These are phyloP conservation scores for Leguminivora glycinivorella DNA, from an alignment of 1,140 invertebrate genomes.

Conservation along the genomic window DNA sequence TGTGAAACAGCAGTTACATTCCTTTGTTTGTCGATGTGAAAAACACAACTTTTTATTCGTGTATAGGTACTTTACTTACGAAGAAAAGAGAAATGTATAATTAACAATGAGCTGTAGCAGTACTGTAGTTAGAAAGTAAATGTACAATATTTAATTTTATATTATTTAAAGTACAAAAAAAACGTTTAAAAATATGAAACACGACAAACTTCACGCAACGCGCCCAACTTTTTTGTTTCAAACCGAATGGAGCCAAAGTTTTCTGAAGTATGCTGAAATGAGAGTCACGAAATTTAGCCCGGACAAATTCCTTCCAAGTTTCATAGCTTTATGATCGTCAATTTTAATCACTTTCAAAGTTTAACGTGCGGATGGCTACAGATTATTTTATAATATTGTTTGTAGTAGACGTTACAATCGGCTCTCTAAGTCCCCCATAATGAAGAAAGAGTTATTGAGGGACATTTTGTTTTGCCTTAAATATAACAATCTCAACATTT, in stretches of 20 bases:
- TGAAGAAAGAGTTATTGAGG: not conserved
- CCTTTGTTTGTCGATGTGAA: too few relatives aligned
- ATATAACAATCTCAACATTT: too few relatives aligned
- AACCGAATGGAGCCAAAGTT: slow-evolving; percentile 15
- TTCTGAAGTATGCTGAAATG: slow-evolving; percentile 24
- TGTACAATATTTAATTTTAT: too few relatives aligned
- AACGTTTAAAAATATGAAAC: not conserved
- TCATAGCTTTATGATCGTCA: slow-evolving; percentile 24
- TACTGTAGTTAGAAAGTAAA: too few relatives aligned
- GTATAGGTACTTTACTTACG: too few relatives aligned
- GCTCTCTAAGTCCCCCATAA: not conserved
- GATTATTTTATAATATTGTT: slow-evolving; percentile 24
- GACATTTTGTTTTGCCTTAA: not conserved
- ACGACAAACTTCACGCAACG: not conserved
- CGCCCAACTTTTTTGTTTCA: slow-evolving; percentile 17
- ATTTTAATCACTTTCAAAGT: slow-evolving; percentile 28
- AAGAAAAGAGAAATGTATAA: too few relatives aligned
- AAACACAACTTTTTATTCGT: too few relatives aligned
- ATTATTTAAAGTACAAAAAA: too few relatives aligned
- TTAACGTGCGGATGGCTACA: slow-evolving; percentile 13
- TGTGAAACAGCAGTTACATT: too few relatives aligned
- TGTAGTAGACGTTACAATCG: not conserved
- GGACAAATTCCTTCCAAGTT: slow-evolving; percentile 24
- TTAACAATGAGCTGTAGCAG: too few relatives aligned
- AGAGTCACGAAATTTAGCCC: slow-evolving; percentile 17